Evolutionary conservation across 1,140 invertebrate genomes (phyloP).

Genomic region (Drosophila melanogaster): DNA sequence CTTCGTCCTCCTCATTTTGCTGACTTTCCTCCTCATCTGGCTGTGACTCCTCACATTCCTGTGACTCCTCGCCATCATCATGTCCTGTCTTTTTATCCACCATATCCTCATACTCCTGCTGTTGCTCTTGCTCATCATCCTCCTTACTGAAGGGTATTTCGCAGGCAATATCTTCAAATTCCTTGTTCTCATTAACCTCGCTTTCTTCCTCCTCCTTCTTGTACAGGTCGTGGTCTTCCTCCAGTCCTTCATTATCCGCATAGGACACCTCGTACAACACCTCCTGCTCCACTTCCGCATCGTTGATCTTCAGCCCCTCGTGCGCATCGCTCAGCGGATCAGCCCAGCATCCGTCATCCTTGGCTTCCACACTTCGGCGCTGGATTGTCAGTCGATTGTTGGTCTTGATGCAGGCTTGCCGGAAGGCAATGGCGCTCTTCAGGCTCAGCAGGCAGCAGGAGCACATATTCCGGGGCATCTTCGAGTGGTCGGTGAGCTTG

Average conservation of each 20-base stretch:
- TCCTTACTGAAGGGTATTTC: background rate
- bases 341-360: background rate
- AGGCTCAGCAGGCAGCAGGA: constrained; percentile 27
- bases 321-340: background rate
- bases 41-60: no score
- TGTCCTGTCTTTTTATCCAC: background rate
- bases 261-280: background rate
- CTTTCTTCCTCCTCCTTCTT: background rate
- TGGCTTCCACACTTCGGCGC: background rate
- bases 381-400: constrained; percentile 1
- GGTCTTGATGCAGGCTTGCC: constrained; percentile 36
- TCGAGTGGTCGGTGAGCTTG: constrained; percentile 19
- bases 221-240: background rate
- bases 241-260: background rate
- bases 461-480: constrained; percentile 35
- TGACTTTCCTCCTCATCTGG: background rate
- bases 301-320: background rate
- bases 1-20: background rate
- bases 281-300: constrained; percentile 1
- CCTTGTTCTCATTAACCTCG: background rate
- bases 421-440: constrained; percentile 31
- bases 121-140: background rate
- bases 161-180: background rate
- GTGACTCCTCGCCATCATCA: background rate
- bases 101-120: background rate